These are phyloP conservation scores for Dunckerocampus dactyliophorus DNA, from an alignment of 2,113 vertebrate genomes.

Conservation along the genomic window DNA sequence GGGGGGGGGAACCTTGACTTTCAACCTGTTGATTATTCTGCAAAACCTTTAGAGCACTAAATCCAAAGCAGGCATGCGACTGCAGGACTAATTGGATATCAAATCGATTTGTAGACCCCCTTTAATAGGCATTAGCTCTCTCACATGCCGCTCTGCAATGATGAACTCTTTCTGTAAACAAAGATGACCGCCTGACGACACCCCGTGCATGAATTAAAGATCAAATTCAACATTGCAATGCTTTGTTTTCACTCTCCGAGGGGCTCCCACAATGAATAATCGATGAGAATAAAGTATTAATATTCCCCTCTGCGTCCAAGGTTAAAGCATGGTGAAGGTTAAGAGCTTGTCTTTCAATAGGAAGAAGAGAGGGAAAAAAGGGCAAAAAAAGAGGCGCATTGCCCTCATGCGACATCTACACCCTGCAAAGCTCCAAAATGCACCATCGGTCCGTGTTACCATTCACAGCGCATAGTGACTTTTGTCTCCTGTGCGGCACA, in stretches of 20 bases:
- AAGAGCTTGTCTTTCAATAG: constrained; percentile 50
- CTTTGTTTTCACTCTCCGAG: constrained; percentile 37
- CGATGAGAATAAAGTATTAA: constrained; percentile 69
- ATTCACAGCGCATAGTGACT: constrained; percentile 58
- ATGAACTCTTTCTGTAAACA: constrained; percentile 72
- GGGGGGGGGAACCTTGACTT: constrained; percentile 61
- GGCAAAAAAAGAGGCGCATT: constrained; percentile 59
- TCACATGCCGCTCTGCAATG: constrained; percentile 48
- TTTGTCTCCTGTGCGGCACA: constrained; percentile 63
- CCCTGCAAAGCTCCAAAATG: constrained; percentile 63
- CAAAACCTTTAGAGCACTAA: constrained; percentile 53
- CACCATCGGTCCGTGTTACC: constrained; percentile 63
- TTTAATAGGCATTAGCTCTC: constrained; percentile 44
- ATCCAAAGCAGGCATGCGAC: constrained; percentile 52
- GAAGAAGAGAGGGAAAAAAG: background rate
- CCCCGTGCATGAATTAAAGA: constrained; percentile 64
- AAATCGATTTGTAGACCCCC: constrained; percentile 42
- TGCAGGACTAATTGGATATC: constrained; percentile 43
- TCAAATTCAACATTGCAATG: constrained; percentile 60
- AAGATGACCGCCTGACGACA: constrained; percentile 70
- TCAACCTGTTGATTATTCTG: constrained; percentile 78
- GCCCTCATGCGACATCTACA: constrained; percentile 73
- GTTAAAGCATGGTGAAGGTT: constrained; percentile 72
- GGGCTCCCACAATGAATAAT: constrained; percentile 58
- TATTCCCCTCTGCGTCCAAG: constrained; percentile 67